Percentiles rank a stretch among this genome's conserved stretches.
Evolutionary conservation across 2,888 invertebrate genomes (phyloP).

Genomic region (Lochmaea crataegi): DNA sequence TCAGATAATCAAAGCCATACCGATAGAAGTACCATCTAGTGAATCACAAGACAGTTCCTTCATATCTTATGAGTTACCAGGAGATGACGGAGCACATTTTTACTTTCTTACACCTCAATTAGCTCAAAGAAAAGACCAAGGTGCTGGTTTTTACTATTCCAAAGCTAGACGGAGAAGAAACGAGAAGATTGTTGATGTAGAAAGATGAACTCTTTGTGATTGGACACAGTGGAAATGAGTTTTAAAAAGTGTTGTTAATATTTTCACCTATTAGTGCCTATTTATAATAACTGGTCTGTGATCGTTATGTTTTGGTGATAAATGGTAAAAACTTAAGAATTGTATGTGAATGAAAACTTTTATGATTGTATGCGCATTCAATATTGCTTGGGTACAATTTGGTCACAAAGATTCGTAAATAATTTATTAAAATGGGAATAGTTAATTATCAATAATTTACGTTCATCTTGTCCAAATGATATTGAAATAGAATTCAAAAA

Average conservation of each 20-base stretch:
- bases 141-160: slow-evolving; percentile 58
- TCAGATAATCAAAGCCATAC: slow-evolving; percentile 59
- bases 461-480: slow-evolving; percentile 19
- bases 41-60: slow-evolving; percentile 66
- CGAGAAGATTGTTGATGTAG: slow-evolving; percentile 45
- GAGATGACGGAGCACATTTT: slow-evolving; percentile 81
- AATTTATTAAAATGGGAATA: slow-evolving; percentile 13
- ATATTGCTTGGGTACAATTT: slow-evolving; percentile 7
- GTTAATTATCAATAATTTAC: background rate
- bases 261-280: slow-evolving; percentile 50
- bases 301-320: slow-evolving; percentile 46
- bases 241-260: slow-evolving; percentile 16
- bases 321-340: slow-evolving; percentile 23
- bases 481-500: background rate
- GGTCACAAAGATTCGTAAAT: background rate
- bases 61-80: slow-evolving; percentile 79
- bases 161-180: slow-evolving; percentile 52
- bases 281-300: slow-evolving; percentile 52
- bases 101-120: slow-evolving; percentile 82
- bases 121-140: slow-evolving; percentile 61
- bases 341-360: slow-evolving; percentile 18
- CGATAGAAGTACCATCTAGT: slow-evolving; percentile 46
- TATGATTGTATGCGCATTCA: slow-evolving; percentile 1
- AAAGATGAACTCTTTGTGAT: slow-evolving; percentile 48
- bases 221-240: slow-evolving; percentile 23